Base-by-base conservation (phyloP, 2,888 invertebrate species). In the Ernsta delagoae region DNA sequence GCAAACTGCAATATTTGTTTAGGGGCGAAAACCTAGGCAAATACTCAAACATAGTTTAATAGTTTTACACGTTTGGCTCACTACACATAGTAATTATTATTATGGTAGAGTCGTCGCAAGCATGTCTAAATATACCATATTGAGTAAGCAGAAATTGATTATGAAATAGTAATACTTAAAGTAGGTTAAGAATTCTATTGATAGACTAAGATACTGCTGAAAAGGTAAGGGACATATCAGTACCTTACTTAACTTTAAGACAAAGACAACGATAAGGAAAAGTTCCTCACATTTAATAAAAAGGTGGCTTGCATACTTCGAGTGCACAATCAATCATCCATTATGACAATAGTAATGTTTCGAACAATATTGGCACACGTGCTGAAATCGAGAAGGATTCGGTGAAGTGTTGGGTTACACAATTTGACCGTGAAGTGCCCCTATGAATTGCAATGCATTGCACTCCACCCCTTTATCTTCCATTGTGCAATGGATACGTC, bases 391-490 rank as follows among this genome's bases (percentile, higher is more conserved):
- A 81, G 81, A 84, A 81, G 82, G 84, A 83, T 83, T 83, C 83
- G 75, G 83, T 81, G 70, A 76, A 85, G 90, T 90, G 84, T 92
- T 83, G 76, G 82, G 81, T 92, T 92, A 84, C 92, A 80, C 76
- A 77, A 81, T 84, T 84, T 87, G 85, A 83, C 85, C 85, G 84
- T 86, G 77, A 79, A 90, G 85, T 90, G 82, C 92, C 92, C 92
- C 88, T 92, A 92, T 92, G 84, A 85, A 87, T 91, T 89, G 90
- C 92, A 92, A 86, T 75, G 88, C 87, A 81, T 84, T 91, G 90
- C 91, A 90, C 83, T 89, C 84, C 85, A 90, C 89, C 91, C 92
- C 88, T 90, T 87, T 83, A 87, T 84, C 81, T 84, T 80, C 80
- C 78, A 87, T 92, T 92, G 92, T 90, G 89, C 89, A 91, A 92